Evolutionary conservation across 2,888 invertebrate species (phyloP), one percentile per base, ranked within the genome.

Genomic region (Poecilobothrus nobilitatus): DNA sequence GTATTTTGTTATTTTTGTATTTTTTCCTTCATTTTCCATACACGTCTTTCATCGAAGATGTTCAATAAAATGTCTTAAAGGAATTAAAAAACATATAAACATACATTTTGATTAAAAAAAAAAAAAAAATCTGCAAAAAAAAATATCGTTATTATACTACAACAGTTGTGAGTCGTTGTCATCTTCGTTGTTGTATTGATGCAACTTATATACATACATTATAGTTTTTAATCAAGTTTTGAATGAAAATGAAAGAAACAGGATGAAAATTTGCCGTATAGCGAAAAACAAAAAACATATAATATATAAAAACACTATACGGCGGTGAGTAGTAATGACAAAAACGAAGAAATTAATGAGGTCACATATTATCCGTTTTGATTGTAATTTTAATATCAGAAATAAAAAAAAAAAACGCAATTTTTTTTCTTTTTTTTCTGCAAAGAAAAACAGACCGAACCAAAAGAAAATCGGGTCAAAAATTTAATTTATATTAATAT

Each of bases 361-460:
- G 53, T 53, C 53, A 53, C 53, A 53, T 53, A 53, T 53, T 53
- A 53, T 53, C 53, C 53, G 53, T 53, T 53, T 53, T 53, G 53
- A 53, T 53, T 53, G 53, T 53, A 53, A 41, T 18, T 12, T 53
- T 18, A 18, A 53, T 15, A 53, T 18, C 1, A 53, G 18, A 53
- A 53, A 5, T 3, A 53, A 53, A 18, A 53, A 18, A 53, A 53
- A 53, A 53, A 18, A 18, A 53, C 18, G 15, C 9, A 41, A 6
- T 41, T 15, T n/a, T n/a, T n/a, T n/a, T n/a, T n/a, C n/a, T n/a
- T n/a, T n/a, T n/a, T n/a, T n/a, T n/a, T n/a, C n/a, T n/a, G n/a
- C n/a, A 53, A 53, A 53, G 7, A 37, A 37, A 37, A 37, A 37
- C 12, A 10, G 2, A 37, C 5, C 41, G 41, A 41, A 41, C 2